These are phyloP conservation scores for Sebastolobus alascanus DNA, from an alignment of 2,797 vertebrate species.

Conservation along the genomic window DNA sequence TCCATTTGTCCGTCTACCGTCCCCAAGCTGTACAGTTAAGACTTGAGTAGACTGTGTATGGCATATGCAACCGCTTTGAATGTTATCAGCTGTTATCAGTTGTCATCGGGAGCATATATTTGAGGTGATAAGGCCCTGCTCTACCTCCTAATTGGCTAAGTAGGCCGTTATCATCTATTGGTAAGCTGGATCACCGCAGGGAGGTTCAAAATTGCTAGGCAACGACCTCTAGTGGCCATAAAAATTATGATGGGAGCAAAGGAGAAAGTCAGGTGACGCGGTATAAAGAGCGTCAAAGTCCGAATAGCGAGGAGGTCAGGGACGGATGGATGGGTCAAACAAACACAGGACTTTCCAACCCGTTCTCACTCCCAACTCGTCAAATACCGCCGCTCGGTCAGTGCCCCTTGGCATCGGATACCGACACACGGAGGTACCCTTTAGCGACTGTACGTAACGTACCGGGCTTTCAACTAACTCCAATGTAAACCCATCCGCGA, in stretches of 20 bases:
- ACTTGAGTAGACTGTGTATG: not conserved
- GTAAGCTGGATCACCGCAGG: not conserved
- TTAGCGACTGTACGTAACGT: too few species aligned
- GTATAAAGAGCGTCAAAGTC: not conserved
- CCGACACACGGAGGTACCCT: too few species aligned
- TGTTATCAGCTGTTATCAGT: not conserved
- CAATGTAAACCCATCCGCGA: too few species aligned
- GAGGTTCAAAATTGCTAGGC: not conserved
- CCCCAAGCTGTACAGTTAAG: not conserved
- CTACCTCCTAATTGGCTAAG: not conserved
- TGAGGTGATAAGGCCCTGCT: not conserved
- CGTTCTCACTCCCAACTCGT: too few species aligned
- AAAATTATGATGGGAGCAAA: accelerated
- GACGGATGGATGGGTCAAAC: too few species aligned
- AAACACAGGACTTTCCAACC: too few species aligned
- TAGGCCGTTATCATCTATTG: not conserved
- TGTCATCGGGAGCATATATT: not conserved
- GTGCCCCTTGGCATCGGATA: too few species aligned
- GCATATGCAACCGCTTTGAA: not conserved
- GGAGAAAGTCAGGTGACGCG: not conserved
- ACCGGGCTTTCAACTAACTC: too few species aligned
- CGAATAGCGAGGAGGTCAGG: accelerated
- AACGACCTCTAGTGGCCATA: not conserved
- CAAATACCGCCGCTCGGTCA: too few species aligned
- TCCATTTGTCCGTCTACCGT: not conserved